Evolutionary conservation across 2,888 invertebrate genomes (phyloP).

Genomic region (Diarsia dahlii): DNA sequence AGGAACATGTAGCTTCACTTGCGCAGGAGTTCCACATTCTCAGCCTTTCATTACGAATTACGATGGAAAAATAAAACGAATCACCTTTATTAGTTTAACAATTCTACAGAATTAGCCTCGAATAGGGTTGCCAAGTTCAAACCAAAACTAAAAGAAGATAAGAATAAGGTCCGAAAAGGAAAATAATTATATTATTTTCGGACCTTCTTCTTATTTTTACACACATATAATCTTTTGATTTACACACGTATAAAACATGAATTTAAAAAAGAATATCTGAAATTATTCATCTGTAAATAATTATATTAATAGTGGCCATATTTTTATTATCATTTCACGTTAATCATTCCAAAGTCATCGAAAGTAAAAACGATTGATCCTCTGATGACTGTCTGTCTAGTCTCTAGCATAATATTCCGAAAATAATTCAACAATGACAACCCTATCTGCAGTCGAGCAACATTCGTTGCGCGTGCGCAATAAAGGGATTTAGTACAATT

Average conservation of each 20-base stretch:
- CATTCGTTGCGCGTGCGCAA: conserved; percentile 68
- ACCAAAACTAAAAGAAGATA: too few relatives aligned
- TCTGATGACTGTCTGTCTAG: too few relatives aligned
- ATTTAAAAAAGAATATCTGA: too few relatives aligned
- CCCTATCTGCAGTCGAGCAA: conserved; percentile 55
- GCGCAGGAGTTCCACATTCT: conserved; percentile 30
- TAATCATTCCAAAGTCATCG: background rate
- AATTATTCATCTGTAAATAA: too few relatives aligned
- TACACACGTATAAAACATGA: too few relatives aligned
- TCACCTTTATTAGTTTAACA: conserved; percentile 49
- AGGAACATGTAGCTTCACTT: conserved; percentile 31
- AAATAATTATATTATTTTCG: too few relatives aligned
- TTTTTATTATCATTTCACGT: too few relatives aligned
- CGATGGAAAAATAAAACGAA: conserved; percentile 29
- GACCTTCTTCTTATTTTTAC: too few relatives aligned
- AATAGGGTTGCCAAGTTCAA: conserved; percentile 51
- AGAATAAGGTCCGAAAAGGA: too few relatives aligned
- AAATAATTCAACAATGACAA: conserved; percentile 17
- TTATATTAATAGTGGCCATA: too few relatives aligned
- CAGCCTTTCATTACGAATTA: conserved; percentile 17
- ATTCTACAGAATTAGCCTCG: conserved; percentile 41
- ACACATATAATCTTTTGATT: too few relatives aligned
- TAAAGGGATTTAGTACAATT: conserved; percentile 69
- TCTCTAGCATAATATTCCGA: background rate
- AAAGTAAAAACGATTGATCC: background rate